These are phyloP conservation scores for Anarhynchus alexandrinus DNA, from an alignment of 2,113 vertebrate species.

Conservation along the genomic window DNA sequence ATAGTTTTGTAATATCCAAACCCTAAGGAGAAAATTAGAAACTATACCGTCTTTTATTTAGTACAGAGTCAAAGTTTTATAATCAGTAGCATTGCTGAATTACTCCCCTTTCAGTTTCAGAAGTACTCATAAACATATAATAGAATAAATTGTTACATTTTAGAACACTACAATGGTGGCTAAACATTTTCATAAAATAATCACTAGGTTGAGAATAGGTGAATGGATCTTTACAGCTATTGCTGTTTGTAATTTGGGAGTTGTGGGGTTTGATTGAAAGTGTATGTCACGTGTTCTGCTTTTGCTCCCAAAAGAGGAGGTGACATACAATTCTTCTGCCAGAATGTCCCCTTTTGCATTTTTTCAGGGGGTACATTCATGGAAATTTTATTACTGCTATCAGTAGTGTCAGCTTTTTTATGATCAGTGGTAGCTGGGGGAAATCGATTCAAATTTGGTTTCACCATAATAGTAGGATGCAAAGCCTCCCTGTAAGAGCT, in stretches of 20 bases:
- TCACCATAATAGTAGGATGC: neutral
- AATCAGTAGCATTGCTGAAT: neutral
- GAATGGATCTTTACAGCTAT: neutral
- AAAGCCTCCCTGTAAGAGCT: neutral
- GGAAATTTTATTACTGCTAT: neutral
- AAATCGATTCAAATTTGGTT: neutral
- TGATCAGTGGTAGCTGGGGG: neutral
- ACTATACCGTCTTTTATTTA: neutral
- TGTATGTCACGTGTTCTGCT: neutral
- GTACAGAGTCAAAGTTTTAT: neutral
- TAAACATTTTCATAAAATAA: neutral
- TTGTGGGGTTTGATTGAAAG: neutral
- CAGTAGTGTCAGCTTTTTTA: neutral
- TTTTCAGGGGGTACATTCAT: neutral
- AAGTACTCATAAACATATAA: neutral
- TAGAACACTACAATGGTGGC: neutral
- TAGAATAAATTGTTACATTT: neutral
- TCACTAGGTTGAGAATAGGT: neutral
- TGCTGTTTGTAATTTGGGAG: neutral
- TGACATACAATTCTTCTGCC: neutral
- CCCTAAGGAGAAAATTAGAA: neutral
- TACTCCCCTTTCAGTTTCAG: neutral
- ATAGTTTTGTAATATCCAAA: neutral
- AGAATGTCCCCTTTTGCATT: neutral
- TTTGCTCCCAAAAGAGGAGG: neutral